Evolutionary conservation across 2,888 invertebrate genomes (phyloP).

Genomic region (Campaea margaritaria): DNA sequence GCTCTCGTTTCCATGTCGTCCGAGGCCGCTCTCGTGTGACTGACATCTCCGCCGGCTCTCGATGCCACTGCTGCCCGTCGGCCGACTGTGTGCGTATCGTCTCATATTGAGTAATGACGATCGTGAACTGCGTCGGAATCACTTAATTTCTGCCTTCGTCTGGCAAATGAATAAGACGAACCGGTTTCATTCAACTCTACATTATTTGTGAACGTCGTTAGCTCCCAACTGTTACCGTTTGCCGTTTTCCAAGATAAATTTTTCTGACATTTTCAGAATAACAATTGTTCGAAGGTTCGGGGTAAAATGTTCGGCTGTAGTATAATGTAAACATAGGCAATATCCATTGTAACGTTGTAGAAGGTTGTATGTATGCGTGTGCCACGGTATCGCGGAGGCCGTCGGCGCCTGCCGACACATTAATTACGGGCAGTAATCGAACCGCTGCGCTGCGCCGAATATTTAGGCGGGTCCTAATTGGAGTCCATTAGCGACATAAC

Average conservation of each 20-base stretch:
- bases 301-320: no score
- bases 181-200: slow-evolving; percentile 8
- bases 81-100: slow-evolving; percentile 9
- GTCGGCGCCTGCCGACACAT: slow-evolving; percentile 22
- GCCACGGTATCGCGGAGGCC: slow-evolving; percentile 7
- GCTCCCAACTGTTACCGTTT: background rate
- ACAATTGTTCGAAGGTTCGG: no score
- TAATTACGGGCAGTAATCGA: slow-evolving; percentile 29
- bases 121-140: background rate
- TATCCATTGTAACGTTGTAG: no score
- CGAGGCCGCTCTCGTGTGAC: slow-evolving; percentile 24
- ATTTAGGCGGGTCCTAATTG: slow-evolving; percentile 30
- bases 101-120: slow-evolving; percentile 6
- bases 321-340: no score
- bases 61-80: background rate
- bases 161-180: background rate
- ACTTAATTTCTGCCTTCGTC: background rate
- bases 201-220: slow-evolving; percentile 13
- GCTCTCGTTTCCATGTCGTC: slow-evolving; percentile 25
- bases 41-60: slow-evolving; percentile 14
- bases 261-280: no score
- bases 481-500: slow-evolving; percentile 23
- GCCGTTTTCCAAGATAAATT: background rate
- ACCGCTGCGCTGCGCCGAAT: slow-evolving; percentile 22
- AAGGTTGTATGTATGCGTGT: no score